phyloP scores from a whole-genome alignment of 2,113 vertebrate genomes.

The Hemibagrus wyckioides region DNA sequence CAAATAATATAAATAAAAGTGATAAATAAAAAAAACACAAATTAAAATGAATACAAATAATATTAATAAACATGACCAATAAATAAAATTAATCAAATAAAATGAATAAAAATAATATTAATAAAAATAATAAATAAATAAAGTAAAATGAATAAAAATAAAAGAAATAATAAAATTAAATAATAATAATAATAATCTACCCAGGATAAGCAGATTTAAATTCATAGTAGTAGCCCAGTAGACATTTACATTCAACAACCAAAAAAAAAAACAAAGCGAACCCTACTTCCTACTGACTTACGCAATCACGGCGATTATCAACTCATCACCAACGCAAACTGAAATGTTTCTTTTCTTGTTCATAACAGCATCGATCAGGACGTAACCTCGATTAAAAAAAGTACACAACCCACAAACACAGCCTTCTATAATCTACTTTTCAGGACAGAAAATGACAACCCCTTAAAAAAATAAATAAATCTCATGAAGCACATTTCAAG shows the following conservation, averaged over 20 bases:
- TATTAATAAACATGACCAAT: no score
- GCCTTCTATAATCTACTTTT: not conserved
- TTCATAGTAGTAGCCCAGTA: no score
- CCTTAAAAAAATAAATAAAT: not conserved
- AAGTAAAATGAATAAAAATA: no score
- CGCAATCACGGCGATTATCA: not conserved
- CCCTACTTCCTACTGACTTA: not conserved
- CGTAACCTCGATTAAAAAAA: not conserved
- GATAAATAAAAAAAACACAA: no score
- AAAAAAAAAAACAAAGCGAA: no score
- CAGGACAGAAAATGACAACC: not conserved
- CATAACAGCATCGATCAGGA: not conserved
- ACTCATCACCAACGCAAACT: not conserved
- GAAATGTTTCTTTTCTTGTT: not conserved
- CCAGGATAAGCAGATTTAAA: not conserved
- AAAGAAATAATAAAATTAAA: no score
- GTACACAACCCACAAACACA: not conserved
- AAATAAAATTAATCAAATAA: no score
- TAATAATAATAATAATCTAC: not conserved
- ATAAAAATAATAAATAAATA: no score
- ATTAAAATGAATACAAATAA: no score
- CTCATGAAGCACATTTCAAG: constrained; percentile 4
- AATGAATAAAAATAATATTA: no score
- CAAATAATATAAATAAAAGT: no score
- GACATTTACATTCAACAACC: not conserved